These are phyloP conservation scores for Eudyptes chrysolophus DNA, from an alignment of 2,113 vertebrate species.

Conservation along the genomic window DNA sequence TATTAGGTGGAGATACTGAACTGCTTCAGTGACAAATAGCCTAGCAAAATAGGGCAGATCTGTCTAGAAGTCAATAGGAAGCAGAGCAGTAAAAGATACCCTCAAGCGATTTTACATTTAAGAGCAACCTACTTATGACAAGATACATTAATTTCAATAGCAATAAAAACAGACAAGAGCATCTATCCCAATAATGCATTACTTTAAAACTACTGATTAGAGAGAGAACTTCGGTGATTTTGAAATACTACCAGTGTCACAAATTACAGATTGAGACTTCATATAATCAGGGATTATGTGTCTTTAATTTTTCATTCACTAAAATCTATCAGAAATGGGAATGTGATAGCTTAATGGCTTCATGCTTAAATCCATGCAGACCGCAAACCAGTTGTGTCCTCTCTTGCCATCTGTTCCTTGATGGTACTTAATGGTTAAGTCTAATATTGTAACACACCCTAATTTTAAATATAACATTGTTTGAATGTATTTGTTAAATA, in stretches of 20 bases:
- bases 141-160: constrained; percentile 82
- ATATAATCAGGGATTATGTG: constrained; percentile 60
- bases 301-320: constrained; percentile 76
- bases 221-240: constrained; percentile 27
- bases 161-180: constrained; percentile 52
- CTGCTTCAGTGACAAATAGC: constrained; percentile 66
- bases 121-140: constrained; percentile 91
- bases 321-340: constrained; percentile 74
- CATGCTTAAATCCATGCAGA: constrained; percentile 66
- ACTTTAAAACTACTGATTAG: constrained; percentile 43
- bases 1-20: constrained; percentile 49
- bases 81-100: constrained; percentile 72
- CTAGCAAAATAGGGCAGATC: constrained; percentile 73
- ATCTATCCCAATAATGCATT: constrained; percentile 63
- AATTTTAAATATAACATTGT: constrained; percentile 42
- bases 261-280: constrained; percentile 50
- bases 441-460: neutral
- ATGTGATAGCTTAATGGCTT: constrained; percentile 80
- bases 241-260: constrained; percentile 28
- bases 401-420: constrained; percentile 79
- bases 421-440: constrained; percentile 62
- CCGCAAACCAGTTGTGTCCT: constrained; percentile 69
- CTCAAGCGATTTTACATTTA: constrained; percentile 79
- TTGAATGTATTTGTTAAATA: neutral
- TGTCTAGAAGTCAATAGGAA: constrained; percentile 76